These are phyloP conservation scores for Propithecus perrieri DNA, from an alignment of 2,797 vertebrate genomes.

Conservation along the genomic window DNA sequence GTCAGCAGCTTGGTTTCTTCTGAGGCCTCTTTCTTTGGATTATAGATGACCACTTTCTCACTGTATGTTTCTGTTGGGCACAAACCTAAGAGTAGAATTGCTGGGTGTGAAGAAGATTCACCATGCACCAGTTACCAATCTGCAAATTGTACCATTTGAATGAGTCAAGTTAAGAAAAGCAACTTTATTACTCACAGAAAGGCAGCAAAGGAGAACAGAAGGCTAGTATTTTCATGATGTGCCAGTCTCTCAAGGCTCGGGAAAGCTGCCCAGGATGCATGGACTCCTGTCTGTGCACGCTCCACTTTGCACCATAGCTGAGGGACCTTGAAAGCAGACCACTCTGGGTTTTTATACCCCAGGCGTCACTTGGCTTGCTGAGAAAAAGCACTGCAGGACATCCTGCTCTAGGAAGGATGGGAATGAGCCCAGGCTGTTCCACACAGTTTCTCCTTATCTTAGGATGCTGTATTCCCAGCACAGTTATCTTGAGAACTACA, in stretches of 20 bases:
- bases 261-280: background rate
- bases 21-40: background rate
- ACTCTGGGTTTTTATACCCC: background rate
- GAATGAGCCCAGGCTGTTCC: background rate
- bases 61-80: background rate
- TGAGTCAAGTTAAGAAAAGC: background rate
- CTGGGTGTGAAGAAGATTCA: background rate
- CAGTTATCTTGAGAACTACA: background rate
- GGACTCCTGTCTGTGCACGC: background rate
- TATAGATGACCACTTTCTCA: background rate
- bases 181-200: background rate
- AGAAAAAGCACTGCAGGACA: no score
- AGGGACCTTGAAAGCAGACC: fast-evolving
- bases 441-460: background rate
- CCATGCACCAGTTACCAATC: background rate
- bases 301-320: background rate
- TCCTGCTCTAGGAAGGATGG: background rate
- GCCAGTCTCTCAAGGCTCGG: background rate
- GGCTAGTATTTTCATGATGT: background rate
- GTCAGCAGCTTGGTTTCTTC: background rate
- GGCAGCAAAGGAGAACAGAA: background rate
- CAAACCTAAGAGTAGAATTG: background rate
- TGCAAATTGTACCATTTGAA: background rate
- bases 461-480: background rate
- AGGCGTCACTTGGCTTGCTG: background rate